Percentiles rank a stretch among this genome's conserved stretches.
phyloP scores from a whole-genome alignment of 2,888 invertebrate species.

The Melanostoma scalare region DNA sequence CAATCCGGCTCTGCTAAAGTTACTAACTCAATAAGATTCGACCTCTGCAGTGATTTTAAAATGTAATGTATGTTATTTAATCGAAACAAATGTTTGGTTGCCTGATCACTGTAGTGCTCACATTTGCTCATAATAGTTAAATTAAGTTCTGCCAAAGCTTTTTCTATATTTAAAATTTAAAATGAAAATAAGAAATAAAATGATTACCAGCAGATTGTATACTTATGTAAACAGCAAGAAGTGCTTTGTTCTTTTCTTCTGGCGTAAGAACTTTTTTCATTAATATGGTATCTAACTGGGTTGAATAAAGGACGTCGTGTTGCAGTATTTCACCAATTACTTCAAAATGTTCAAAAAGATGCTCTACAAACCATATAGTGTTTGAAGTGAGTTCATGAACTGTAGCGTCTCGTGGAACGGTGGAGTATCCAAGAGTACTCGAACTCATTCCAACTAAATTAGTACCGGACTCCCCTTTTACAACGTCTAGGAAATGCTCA shows the following conservation, averaged over 20 bases:
- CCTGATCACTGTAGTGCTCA: slow-evolving; percentile 93
- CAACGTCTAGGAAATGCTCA: slow-evolving; percentile 96
- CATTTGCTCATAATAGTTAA: slow-evolving; percentile 94
- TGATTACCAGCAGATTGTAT: slow-evolving; percentile 48
- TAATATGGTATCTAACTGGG: slow-evolving; percentile 83
- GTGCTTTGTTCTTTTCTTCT: slow-evolving; percentile 85
- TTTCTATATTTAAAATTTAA: slow-evolving; percentile 84
- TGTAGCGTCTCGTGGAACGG: slow-evolving; percentile 95
- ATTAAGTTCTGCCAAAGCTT: slow-evolving; percentile 94
- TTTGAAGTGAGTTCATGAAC: slow-evolving; percentile 98
- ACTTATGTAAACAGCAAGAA: slow-evolving; percentile 93
- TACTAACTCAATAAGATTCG: slow-evolving; percentile 91
- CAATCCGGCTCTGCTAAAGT: slow-evolving; percentile 92
- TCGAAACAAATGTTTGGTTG: slow-evolving; percentile 93
- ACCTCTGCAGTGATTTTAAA: slow-evolving; percentile 94
- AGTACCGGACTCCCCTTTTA: slow-evolving; percentile 89
- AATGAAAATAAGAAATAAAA: slow-evolving; percentile 72
- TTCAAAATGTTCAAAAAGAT: slow-evolving; percentile 90
- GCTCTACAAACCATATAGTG: slow-evolving; percentile 95
- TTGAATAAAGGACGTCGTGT: slow-evolving; percentile 84
- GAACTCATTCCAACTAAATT: slow-evolving; percentile 85
- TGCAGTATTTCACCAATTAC: slow-evolving; percentile 87
- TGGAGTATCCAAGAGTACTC: slow-evolving; percentile 77
- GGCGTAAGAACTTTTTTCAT: slow-evolving; percentile 82
- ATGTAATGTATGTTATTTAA: slow-evolving; percentile 97